Evolutionary conservation across 2,113 vertebrate species (phyloP), one percentile per base, ranked within the genome.

Genomic region (Trochalopteron elliotii): DNA sequence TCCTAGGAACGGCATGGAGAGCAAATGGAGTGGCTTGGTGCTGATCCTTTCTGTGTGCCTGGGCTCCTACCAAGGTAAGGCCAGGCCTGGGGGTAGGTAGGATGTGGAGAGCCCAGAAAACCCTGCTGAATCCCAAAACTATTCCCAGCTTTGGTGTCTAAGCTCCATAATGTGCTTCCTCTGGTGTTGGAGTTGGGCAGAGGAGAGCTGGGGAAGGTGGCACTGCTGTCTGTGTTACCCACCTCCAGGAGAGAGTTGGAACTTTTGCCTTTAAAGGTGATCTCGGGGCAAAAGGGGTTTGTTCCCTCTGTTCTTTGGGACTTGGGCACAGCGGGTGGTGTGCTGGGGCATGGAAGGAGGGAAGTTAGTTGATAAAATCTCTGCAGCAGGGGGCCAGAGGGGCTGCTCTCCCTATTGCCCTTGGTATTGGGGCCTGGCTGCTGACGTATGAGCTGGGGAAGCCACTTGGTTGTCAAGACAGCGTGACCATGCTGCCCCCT

Each of bases 11-110:
- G 7, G 59, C 90, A 97, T 97, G 97, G 96, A 88, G 76, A 87
- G 65, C 89, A 93, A 61, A 65, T 96, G 97, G 97, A 95, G 89
- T 49, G 91, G 85, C 82, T 98, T 95, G 97, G 71, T 96, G 69
- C 84, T 98, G 94, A 61, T 98, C n/a, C 24, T 98, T 14, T 69
- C 80, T 35, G 12, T 98, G 80, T 97, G 94, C 83, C 83, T 98
- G 95, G 96, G 95, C 78, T 96, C 94, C 68, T 97, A 95, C 86
- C 95, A 89, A 98, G 98, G 98, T 98, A 98, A 98, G 97, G 90
- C 83, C 44, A 67, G 52, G 52, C 70, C 76, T 93, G 81, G 47
- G 79, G 35, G 2, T 25, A 69, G 85, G 57, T 40, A 57, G 82
- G 57, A 17, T 1, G 10, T 0, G 27, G 31, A 80, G 42, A 83